These are phyloP conservation scores for Brenthis daphne DNA, from an alignment of 2,888 invertebrate genomes.

Conservation along the genomic window DNA sequence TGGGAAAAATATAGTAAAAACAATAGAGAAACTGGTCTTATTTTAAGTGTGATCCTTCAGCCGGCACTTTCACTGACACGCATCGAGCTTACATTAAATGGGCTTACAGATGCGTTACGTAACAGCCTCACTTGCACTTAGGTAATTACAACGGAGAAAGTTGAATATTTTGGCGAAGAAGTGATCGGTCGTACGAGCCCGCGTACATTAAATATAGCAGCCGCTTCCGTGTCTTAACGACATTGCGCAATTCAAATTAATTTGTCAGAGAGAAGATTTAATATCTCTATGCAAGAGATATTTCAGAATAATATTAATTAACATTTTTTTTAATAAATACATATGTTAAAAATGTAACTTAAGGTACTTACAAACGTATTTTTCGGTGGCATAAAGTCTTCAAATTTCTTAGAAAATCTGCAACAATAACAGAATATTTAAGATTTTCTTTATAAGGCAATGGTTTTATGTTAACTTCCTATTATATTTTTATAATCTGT, in stretches of 20 bases:
- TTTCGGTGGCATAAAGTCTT: conserved; percentile 74
- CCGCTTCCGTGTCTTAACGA: conserved; percentile 61
- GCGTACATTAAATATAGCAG: conserved; percentile 48
- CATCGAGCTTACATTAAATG: conserved; percentile 50
- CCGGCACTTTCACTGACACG: conserved; percentile 57
- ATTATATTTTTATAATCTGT: neutral
- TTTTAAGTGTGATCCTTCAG: conserved; percentile 46
- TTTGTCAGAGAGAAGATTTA: conserved; percentile 12
- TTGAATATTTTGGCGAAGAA: conserved; percentile 69
- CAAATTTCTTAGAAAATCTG: conserved; percentile 65
- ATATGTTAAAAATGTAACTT: conserved; percentile 16
- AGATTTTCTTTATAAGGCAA: neutral
- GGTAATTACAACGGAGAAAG: conserved; percentile 74
- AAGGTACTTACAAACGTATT: conserved; percentile 58
- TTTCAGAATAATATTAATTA: too few relatives aligned
- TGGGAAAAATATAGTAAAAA: conserved; percentile 12
- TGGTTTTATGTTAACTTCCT: neutral
- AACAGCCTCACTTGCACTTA: conserved; percentile 53
- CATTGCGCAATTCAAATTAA: conserved; percentile 44
- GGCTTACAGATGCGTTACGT: conserved; percentile 55
- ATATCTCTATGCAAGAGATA: neutral
- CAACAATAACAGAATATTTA: conserved; percentile 50
- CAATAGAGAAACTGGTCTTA: conserved; percentile 35
- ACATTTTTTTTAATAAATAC: conserved; percentile 1
- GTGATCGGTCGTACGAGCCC: conserved; percentile 58